Evolutionary conservation across 2,113 vertebrate genomes (phyloP).

Genomic region (Accipiter cooperii): DNA sequence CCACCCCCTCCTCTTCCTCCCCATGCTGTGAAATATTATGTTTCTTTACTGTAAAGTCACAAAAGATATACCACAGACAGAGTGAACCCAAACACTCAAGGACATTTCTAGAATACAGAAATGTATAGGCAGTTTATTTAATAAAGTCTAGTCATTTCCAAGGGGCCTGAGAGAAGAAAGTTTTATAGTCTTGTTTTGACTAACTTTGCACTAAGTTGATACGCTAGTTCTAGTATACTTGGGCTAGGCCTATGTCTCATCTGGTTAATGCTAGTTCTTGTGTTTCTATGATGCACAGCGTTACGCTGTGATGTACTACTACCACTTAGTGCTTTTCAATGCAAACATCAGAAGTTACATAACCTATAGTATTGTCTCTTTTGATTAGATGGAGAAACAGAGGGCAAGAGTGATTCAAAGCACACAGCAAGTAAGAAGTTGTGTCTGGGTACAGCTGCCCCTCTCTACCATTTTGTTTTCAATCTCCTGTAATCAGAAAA

Average conservation of each 20-base stretch:
- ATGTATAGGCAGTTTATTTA: background rate
- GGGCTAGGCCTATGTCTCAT: background rate
- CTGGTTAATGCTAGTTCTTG: background rate
- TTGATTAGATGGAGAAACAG: background rate
- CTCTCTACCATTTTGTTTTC: background rate
- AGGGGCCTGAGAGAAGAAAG: background rate
- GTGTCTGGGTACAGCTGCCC: background rate
- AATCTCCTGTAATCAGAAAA: background rate
- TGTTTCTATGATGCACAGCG: background rate
- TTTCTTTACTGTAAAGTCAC: background rate
- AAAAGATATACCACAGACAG: background rate
- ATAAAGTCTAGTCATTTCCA: background rate
- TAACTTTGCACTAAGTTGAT: background rate
- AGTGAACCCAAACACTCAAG: background rate
- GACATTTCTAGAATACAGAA: background rate
- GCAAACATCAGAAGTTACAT: background rate
- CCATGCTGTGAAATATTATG: background rate
- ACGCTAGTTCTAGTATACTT: background rate
- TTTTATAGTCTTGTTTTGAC: background rate
- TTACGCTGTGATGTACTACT: rapidly evolving
- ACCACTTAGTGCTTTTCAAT: background rate
- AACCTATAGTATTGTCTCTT: background rate
- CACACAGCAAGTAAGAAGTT: background rate
- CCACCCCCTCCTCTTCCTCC: background rate
- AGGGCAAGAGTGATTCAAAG: background rate